Percentiles rank a stretch among this genome's conserved stretches.
Evolutionary conservation across 2,888 invertebrate species (phyloP).

Genomic region (Nomada flava): DNA sequence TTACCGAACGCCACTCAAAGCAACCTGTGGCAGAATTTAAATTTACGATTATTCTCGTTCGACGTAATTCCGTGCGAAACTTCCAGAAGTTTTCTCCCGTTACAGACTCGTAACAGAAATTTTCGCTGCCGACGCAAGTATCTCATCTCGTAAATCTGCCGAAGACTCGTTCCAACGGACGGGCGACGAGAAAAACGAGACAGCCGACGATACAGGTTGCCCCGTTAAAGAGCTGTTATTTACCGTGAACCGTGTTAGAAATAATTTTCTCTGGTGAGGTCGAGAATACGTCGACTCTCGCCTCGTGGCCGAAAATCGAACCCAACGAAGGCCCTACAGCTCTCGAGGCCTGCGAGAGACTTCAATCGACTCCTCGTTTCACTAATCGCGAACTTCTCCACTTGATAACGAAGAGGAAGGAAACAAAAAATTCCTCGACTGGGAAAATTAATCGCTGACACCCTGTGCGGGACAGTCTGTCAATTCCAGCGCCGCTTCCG

Average conservation of each 20-base stretch:
- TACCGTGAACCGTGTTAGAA: slow-evolving; percentile 18
- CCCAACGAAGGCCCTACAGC: not conserved
- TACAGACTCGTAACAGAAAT: not conserved
- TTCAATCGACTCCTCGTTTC: not conserved
- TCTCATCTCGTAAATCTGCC: not conserved
- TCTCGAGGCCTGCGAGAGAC: not conserved
- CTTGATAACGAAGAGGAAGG: not conserved
- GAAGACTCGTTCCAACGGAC: not conserved
- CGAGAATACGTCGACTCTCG: not conserved
- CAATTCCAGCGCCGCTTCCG: not conserved
- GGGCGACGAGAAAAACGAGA: not conserved
- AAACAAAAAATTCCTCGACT: not conserved
- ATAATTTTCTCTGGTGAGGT: not conserved
- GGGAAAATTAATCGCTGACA: not conserved
- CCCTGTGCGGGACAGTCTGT: not conserved
- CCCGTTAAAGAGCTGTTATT: slow-evolving; percentile 38
- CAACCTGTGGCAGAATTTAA: too few relatives aligned
- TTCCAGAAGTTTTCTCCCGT: not conserved
- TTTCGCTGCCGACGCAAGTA: not conserved
- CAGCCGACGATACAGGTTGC: not conserved
- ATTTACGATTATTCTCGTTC: too few relatives aligned
- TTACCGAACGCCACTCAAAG: too few relatives aligned
- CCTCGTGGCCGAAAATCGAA: not conserved
- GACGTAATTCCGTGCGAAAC: too few relatives aligned
- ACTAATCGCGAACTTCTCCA: not conserved